Evolutionary conservation across 2,797 vertebrate genomes (phyloP), one percentile per base, ranked within the genome.

Genomic region (Gallinago stenura): DNA sequence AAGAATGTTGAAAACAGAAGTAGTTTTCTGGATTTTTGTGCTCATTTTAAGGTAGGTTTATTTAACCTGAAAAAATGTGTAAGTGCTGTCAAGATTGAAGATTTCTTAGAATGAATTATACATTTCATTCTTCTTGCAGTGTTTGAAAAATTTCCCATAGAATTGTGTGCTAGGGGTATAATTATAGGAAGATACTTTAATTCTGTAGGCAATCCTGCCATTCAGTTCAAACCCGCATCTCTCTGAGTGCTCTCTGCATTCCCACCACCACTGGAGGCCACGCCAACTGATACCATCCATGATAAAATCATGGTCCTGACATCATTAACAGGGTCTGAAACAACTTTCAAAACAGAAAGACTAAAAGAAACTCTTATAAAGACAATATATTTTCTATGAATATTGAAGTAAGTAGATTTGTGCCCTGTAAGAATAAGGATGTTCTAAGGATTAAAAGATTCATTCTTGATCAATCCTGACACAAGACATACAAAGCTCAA

Each of bases 181-280:
- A 51, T 7, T 66, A 13, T 2, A 31, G 43, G 37, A 25, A 70
- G 48, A 4, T 25, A 19, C 10, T 79, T 79, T 21, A 43, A 64
- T 66, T 62, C 10, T 35, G 35, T 9, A 69, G 78, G 54, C 33
- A 54, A 9, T 28, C 16, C 60, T 85, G 33, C 28, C 58, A 54
- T 15, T 61, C 37, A 48, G 46, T 5, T 41, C 50, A 57, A 75
- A 26, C 3, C 54, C 68, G 30, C 30, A 41, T 15, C 46, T 56
- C 11, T 15, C 56, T 22, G 6, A 73, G 58, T 9, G 41, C 33
- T 17, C 16, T 35, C 6, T 9, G 39, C 53, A 7, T 22, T 43
- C 50, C 43, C 1, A 20, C 0, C 0, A 31, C 6, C 83, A 26
- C 64, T 6, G 20, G n/a, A 51, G 25, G 35, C 58, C 5, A 15